These are phyloP conservation scores for Zoanthus sansibaricus DNA, from an alignment of 92 coral and sea anemone genomes.

Conservation along the genomic window DNA sequence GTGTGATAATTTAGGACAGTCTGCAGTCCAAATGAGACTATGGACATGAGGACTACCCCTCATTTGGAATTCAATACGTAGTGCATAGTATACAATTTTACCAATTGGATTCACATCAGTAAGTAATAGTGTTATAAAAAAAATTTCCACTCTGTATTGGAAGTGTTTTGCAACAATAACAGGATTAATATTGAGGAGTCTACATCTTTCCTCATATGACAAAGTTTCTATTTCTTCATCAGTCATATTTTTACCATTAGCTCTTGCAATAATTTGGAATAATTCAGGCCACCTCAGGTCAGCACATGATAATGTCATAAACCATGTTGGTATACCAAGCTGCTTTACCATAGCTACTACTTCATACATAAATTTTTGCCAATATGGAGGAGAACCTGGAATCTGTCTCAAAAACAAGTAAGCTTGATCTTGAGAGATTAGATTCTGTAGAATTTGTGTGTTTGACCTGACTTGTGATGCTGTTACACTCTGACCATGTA, in stretches of 20 bases:
- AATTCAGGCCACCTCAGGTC: neutral
- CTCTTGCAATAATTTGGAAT: conserved; percentile 3
- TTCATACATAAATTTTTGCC: too few relatives aligned
- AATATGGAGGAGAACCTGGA: too few relatives aligned
- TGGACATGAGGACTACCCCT: neutral
- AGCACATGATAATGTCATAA: neutral
- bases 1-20: neutral
- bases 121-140: neutral
- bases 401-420: too few relatives aligned
- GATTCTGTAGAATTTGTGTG: neutral
- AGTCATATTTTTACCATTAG: conserved; percentile 5
- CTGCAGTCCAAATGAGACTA: neutral
- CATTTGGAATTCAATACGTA: too few relatives aligned
- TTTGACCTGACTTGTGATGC: neutral
- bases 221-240: conserved; percentile 19
- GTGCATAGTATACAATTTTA: too few relatives aligned
- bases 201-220: conserved; percentile 12
- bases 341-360: neutral
- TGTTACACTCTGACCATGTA: too few relatives aligned
- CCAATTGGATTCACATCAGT: neutral
- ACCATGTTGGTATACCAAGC: neutral
- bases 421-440: neutral
- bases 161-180: neutral
- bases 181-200: conserved; percentile 3
- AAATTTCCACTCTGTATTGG: neutral